Conservation (phyloP, 2,888 invertebrate species). For the Brenthis hecate region DNA sequence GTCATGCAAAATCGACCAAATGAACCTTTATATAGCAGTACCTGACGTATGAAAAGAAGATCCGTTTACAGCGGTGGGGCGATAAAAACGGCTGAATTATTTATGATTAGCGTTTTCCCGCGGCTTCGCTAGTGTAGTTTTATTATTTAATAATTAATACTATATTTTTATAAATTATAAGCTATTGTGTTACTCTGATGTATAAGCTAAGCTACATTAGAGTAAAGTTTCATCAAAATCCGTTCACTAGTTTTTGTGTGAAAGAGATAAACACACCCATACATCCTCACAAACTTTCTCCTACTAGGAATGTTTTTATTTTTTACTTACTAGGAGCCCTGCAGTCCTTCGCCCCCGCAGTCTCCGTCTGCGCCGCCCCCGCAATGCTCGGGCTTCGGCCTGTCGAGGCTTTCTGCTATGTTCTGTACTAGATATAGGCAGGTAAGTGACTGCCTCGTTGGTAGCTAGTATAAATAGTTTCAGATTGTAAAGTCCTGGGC, state of each 20-base stretch:
- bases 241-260: neutral
- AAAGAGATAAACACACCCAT: neutral
- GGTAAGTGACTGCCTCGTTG: constrained; percentile 44
- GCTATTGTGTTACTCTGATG: too few relatives aligned
- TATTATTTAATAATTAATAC: too few relatives aligned
- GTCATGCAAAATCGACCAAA: too few relatives aligned
- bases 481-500: neutral
- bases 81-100: too few relatives aligned
- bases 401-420: constrained; percentile 66
- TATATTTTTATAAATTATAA: too few relatives aligned
- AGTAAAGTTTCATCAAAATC: neutral
- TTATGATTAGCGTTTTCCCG: too few relatives aligned
- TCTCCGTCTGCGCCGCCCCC: constrained; percentile 37
- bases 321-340: constrained; percentile 18
- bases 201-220: too few relatives aligned
- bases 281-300: neutral
- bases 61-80: too few relatives aligned
- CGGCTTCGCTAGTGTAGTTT: too few relatives aligned
- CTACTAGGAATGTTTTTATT: neutral
- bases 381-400: constrained; percentile 50
- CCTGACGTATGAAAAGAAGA: too few relatives aligned
- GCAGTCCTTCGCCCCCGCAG: constrained; percentile 30
- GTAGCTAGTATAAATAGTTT: too few relatives aligned
- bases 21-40: too few relatives aligned
- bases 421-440: constrained; percentile 70